These are phyloP conservation scores for Notarius quadriscutis DNA, from an alignment of 2,113 vertebrate genomes.

Conservation along the genomic window DNA sequence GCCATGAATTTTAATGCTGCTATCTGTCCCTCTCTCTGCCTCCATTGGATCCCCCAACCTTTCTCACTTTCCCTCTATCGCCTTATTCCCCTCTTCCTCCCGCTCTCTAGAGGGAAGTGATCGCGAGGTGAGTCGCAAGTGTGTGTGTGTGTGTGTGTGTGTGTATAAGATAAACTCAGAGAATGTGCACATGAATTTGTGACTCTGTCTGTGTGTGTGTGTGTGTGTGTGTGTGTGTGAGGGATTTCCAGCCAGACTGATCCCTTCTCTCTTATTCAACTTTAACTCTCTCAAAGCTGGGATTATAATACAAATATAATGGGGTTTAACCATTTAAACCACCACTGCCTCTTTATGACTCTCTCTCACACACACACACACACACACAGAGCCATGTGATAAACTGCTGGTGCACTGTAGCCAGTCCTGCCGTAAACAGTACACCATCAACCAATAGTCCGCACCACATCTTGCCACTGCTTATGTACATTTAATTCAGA, in stretches of 20 bases:
- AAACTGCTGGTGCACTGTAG: conserved; percentile 14
- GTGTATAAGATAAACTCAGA: conserved; percentile 42
- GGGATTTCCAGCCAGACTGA: conserved; percentile 29
- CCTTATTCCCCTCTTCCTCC: conserved; percentile 57
- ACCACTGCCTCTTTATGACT: conserved; percentile 3
- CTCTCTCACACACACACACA: not conserved
- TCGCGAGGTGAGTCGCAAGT: conserved; percentile 56
- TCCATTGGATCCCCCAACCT: conserved; percentile 74
- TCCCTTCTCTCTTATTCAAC: conserved; percentile 19
- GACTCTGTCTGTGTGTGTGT: conserved; percentile 15
- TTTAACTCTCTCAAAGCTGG: conserved; percentile 30
- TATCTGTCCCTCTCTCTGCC: conserved; percentile 77
- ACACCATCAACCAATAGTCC: conserved; percentile 8
- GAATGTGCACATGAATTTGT: conserved; percentile 32
- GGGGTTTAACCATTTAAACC: conserved; percentile 27
- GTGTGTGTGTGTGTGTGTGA: conserved; percentile 23
- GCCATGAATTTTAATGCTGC: conserved; percentile 82
- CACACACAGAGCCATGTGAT: not conserved
- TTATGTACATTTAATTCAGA: conserved; percentile 23
- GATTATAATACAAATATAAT: conserved; percentile 31
- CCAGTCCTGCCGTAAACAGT: conserved; percentile 16
- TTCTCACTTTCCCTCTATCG: conserved; percentile 72
- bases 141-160: conserved; percentile 35
- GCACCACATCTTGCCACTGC: conserved; percentile 9
- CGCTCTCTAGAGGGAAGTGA: conserved; percentile 78